Evolutionary conservation across 2,797 vertebrate species (phyloP).

Genomic region (Natrix natrix): DNA sequence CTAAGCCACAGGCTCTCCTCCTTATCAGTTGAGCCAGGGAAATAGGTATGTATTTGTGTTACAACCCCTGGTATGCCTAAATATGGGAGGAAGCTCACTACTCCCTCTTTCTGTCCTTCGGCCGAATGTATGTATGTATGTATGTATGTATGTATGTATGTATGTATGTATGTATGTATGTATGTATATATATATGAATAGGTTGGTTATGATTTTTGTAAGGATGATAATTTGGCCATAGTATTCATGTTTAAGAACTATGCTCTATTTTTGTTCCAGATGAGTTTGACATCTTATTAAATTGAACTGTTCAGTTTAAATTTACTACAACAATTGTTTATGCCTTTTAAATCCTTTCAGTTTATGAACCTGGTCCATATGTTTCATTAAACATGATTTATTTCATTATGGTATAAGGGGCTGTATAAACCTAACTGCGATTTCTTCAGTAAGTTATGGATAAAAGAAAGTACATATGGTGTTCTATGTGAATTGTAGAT

Average conservation of each 20-base stretch:
- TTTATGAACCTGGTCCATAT: background rate
- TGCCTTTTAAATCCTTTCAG: background rate
- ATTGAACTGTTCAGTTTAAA: background rate
- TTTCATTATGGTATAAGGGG: background rate
- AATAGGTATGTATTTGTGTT: too few relatives aligned
- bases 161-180: too few relatives aligned
- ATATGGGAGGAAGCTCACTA: too few relatives aligned
- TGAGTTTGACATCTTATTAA: background rate
- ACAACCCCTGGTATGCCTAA: too few relatives aligned
- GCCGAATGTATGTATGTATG: too few relatives aligned
- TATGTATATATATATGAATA: background rate
- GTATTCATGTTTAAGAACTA: background rate
- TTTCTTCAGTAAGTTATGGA: background rate
- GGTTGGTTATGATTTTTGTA: background rate
- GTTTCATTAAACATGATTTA: background rate
- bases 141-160: too few relatives aligned
- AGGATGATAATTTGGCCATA: background rate
- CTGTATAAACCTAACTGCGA: background rate
- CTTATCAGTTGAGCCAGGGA: too few relatives aligned
- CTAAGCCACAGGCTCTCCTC: too few relatives aligned
- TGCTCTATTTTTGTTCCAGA: background rate
- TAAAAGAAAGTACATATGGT: background rate
- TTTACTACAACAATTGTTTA: background rate
- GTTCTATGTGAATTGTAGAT: background rate
- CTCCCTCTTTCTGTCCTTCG: too few relatives aligned